Conservation (phyloP, 2,113 vertebrate species). For the Tautogolabrus adspersus region DNA sequence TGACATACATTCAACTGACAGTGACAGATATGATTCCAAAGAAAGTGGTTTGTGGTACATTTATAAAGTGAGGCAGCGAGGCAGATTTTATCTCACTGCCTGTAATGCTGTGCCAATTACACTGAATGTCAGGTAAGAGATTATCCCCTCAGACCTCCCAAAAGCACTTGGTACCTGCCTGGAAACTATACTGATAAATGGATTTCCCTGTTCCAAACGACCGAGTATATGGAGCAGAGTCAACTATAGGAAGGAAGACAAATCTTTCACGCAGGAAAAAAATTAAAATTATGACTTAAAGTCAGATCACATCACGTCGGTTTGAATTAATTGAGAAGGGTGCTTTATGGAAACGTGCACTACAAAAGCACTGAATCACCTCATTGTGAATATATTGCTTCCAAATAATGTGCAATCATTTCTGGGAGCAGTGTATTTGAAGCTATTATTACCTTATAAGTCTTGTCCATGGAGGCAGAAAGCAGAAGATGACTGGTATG, state of each 20-base stretch:
- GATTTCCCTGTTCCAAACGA: background rate
- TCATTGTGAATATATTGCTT: too few relatives aligned
- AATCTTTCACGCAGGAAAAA: background rate
- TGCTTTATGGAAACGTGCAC: too few relatives aligned
- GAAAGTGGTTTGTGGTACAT: slow-evolving; percentile 52
- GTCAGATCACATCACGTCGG: background rate
- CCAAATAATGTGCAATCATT: too few relatives aligned
- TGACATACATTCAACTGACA: slow-evolving; percentile 76
- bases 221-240: background rate
- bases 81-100: slow-evolving; percentile 33
- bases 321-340: background rate
- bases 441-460: slow-evolving; percentile 88
- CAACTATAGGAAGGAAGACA: background rate
- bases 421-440: background rate
- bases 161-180: slow-evolving; percentile 16
- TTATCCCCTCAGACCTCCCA: slow-evolving; percentile 19
- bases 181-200: slow-evolving; percentile 12
- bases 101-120: slow-evolving; percentile 39
- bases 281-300: background rate
- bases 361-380: too few relatives aligned
- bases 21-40: slow-evolving; percentile 65
- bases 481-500: slow-evolving; percentile 91
- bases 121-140: slow-evolving; percentile 49
- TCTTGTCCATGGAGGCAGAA: slow-evolving; percentile 95
- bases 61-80: slow-evolving; percentile 40